Conservation (phyloP, 2,888 invertebrate genomes). For the Hanleya hanleyi region DNA sequence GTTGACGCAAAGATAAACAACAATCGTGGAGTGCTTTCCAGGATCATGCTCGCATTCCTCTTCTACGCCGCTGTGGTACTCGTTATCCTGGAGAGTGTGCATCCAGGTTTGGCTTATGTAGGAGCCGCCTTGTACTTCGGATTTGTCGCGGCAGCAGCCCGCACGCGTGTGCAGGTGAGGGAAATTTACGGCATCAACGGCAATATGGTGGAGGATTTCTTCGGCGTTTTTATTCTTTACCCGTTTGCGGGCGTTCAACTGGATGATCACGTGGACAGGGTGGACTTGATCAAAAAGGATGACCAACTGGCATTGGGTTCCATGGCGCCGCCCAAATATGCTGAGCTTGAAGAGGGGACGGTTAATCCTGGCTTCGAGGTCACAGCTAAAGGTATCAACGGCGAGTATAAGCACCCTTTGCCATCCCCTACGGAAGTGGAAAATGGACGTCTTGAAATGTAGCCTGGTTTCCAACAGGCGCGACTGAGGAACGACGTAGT, state of each 20-base stretch:
- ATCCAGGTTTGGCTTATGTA: neutral
- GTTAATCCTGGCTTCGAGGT: too few relatives aligned
- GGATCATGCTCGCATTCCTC: neutral
- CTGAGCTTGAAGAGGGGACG: too few relatives aligned
- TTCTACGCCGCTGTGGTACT: neutral
- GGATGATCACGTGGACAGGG: neutral
- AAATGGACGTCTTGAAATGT: too few relatives aligned
- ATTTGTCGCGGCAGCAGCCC: neutral
- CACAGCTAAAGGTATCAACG: too few relatives aligned
- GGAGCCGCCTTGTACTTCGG: neutral
- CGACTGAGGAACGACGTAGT: too few relatives aligned
- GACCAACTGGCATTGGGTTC: too few relatives aligned
- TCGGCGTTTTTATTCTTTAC: slow-evolving; percentile 1
- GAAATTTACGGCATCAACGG: neutral
- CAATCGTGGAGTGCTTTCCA: neutral
- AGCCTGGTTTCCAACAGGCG: too few relatives aligned
- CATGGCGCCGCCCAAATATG: too few relatives aligned
- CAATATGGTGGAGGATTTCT: neutral
- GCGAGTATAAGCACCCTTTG: too few relatives aligned
- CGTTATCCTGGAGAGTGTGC: neutral
- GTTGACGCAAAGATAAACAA: neutral
- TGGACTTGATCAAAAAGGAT: too few relatives aligned
- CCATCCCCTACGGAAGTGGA: too few relatives aligned
- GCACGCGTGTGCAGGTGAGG: neutral
- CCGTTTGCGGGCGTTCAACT: neutral